These are phyloP conservation scores for Pocillopora damicornis DNA, from an alignment of 64 coral and sea anemone genomes.

Conservation along the genomic window DNA sequence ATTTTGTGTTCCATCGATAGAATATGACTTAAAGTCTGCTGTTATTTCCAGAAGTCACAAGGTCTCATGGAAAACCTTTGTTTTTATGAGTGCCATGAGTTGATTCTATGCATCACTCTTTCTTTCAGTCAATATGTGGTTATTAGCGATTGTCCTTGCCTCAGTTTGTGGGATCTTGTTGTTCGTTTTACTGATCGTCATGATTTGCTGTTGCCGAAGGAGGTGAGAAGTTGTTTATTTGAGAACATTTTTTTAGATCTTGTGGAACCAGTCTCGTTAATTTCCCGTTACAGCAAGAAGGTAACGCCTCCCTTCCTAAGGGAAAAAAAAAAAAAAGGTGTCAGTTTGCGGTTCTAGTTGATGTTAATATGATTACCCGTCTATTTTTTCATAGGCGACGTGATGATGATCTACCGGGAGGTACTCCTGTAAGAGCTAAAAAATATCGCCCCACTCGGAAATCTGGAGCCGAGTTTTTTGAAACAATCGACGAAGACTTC, in stretches of 20 bases:
- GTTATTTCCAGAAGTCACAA: no score
- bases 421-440: neutral
- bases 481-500: slow-evolving; percentile 24
- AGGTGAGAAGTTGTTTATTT: neutral
- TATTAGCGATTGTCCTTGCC: neutral
- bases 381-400: neutral
- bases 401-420: neutral
- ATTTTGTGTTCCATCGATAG: neutral
- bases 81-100: neutral
- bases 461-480: slow-evolving; percentile 1
- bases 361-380: neutral
- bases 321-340: no score
- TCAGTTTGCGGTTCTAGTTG: no score
- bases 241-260: neutral
- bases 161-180: neutral
- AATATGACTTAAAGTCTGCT: neutral
- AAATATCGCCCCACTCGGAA: neutral
- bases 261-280: no score
- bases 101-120: neutral
- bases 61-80: neutral
- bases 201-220: neutral
- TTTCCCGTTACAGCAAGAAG: no score
- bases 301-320: no score
- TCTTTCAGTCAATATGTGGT: neutral
- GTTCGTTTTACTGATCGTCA: neutral